Evolutionary conservation across 2,797 vertebrate genomes (phyloP), one percentile per base, ranked within the genome.

Genomic region (Dipus sagitta): DNA sequence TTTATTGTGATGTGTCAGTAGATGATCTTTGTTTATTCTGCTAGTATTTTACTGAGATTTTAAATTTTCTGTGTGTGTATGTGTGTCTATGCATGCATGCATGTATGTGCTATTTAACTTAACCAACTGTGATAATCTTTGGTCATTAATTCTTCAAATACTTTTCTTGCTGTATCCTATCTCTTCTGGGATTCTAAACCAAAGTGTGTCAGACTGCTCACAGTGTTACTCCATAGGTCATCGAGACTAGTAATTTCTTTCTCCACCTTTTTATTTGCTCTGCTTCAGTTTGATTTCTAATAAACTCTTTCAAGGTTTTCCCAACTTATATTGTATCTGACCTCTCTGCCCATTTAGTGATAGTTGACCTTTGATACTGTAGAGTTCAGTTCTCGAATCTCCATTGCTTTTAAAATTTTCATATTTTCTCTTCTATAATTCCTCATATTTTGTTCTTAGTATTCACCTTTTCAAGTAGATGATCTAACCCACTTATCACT

Each of bases 401-500:
- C 20, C 23, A 3, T 71, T 30, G 52, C n/a, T 58, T 52, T 23
- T 76, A 54, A 54, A 54, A 54, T 74, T 54, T 86, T 26, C 64
- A 64, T 11, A 81, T 86, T 77, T 58, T 81, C 75, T 72, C 58
- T 90, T 38, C 42, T 62, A 64, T 47, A 65, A 76, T 32, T 47
- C 4, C 21, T 65, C 21, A 52, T 15, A 65, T 1, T 77, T 76
- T 24, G 70, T 20, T 47, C 24, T 75, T 58, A 79, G n/a, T 32
- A 32, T 14, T 30, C 26, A 88, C 18, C 34, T 68, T 80, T 83
- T 70, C 24, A 85, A 68, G 76, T 28, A 78, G 10, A 74, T 24
- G 62, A 65, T 75, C 71, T 47, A 93, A 81, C 17, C 47, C 62
- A 83, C 34, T 90, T 82, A 81, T 92, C 28, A 52, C 21, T 68